Conservation (phyloP, 2,888 invertebrate genomes). For the Eristalis intricaria region DNA sequence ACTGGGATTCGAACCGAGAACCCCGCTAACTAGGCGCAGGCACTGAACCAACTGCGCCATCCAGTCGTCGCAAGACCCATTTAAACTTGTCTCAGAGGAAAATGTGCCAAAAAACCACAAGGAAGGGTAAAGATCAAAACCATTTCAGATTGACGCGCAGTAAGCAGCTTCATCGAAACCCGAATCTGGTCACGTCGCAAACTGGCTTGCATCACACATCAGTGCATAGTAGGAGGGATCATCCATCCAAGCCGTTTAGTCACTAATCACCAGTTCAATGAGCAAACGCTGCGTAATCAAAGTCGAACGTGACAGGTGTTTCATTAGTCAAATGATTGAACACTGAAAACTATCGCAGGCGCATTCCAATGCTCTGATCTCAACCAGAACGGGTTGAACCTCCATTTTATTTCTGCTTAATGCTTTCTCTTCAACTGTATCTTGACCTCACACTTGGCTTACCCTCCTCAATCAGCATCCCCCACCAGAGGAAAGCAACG, state of each 20-base stretch:
- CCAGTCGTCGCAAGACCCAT: too few relatives aligned
- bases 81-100: background rate
- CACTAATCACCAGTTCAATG: background rate
- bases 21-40: too few relatives aligned
- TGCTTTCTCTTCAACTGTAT: too few relatives aligned
- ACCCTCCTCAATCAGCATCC: too few relatives aligned
- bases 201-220: background rate
- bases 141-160: background rate
- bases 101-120: too few relatives aligned
- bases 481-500: too few relatives aligned
- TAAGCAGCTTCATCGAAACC: background rate
- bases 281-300: background rate
- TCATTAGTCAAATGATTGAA: too few relatives aligned
- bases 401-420: too few relatives aligned
- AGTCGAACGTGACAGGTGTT: constrained; percentile 7
- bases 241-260: background rate
- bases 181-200: background rate
- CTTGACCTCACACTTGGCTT: too few relatives aligned
- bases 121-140: background rate
- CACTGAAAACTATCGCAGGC: background rate
- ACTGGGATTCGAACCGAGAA: too few relatives aligned
- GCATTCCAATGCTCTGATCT: constrained; percentile 7
- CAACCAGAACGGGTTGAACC: constrained; percentile 13
- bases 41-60: too few relatives aligned
- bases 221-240: background rate